Evolutionary conservation across 2,888 invertebrate species (phyloP).

Genomic region (Chrysolina haemoptera): DNA sequence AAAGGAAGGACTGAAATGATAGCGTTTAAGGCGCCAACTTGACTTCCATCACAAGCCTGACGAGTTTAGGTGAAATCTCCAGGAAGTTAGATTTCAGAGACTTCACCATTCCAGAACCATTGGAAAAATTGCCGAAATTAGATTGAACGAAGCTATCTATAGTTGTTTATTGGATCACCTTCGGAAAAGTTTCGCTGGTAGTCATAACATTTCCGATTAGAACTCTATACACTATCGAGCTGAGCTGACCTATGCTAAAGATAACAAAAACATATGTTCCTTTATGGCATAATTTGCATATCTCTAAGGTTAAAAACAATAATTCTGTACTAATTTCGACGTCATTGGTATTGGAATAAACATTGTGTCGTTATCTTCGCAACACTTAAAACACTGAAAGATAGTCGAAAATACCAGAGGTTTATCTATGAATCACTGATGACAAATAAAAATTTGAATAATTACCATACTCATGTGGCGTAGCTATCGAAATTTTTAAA

Average conservation of each 20-base stretch:
- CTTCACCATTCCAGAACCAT: too few species aligned
- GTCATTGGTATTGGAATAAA: conserved; percentile 27
- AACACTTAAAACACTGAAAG: neutral
- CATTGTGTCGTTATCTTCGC: conserved; percentile 11
- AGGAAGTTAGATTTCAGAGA: too few species aligned
- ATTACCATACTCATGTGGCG: neutral
- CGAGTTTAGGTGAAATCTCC: too few species aligned
- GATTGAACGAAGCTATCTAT: neutral
- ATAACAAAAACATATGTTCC: conserved; percentile 25
- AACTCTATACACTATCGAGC: conserved; percentile 1
- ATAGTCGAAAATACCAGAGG: neutral
- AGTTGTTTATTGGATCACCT: neutral
- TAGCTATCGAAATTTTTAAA: conserved; percentile 13
- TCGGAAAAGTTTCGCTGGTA: conserved; percentile 10
- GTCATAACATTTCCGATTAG: neutral
- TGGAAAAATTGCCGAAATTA: neutral
- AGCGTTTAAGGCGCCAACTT: too few species aligned
- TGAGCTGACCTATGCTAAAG: conserved; percentile 28
- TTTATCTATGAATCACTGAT: conserved; percentile 11
- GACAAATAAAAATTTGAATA: conserved; percentile 18
- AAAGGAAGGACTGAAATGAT: too few species aligned
- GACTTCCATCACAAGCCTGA: too few species aligned
- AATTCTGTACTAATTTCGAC: conserved; percentile 17
- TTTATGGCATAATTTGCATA: conserved; percentile 28
- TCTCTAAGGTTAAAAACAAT: conserved; percentile 19